These are phyloP conservation scores for Manduca sexta DNA, from an alignment of 1,140 invertebrate genomes.

Conservation along the genomic window DNA sequence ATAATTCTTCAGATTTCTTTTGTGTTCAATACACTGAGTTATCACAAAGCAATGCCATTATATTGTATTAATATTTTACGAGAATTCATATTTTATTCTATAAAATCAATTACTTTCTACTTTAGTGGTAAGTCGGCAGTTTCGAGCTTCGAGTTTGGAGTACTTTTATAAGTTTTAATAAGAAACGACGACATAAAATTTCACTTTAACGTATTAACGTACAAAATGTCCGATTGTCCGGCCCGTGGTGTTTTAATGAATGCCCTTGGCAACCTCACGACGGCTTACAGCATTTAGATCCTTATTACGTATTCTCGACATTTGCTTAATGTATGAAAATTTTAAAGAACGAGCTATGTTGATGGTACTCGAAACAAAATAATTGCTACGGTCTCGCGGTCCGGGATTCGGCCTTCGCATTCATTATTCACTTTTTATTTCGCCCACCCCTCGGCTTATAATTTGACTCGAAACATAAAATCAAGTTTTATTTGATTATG, in stretches of 20 bases:
- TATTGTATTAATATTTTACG: no score
- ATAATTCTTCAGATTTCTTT: no score
- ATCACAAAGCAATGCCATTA: no score
- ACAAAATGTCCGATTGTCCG: slow-evolving; percentile 33
- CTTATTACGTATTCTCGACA: slow-evolving; percentile 71
- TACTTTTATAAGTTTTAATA: background rate
- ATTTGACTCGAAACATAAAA: slow-evolving; percentile 72
- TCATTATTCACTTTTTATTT: slow-evolving; percentile 73
- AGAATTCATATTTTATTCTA: no score
- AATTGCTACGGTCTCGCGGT: slow-evolving; percentile 68
- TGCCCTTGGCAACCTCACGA: slow-evolving; percentile 42
- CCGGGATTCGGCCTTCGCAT: slow-evolving; percentile 62
- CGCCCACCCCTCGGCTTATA: slow-evolving; percentile 67
- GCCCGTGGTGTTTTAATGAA: slow-evolving; percentile 43
- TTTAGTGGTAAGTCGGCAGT: no score
- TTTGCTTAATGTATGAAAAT: slow-evolving; percentile 73
- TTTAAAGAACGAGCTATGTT: slow-evolving; percentile 70
- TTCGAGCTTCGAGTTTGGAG: background rate
- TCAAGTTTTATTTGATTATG: slow-evolving; percentile 71
- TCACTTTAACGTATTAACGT: slow-evolving; percentile 3
- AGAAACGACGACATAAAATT: slow-evolving; percentile 3
- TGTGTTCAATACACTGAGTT: no score
- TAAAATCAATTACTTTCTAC: no score
- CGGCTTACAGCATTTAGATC: slow-evolving; percentile 63
- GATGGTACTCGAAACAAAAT: slow-evolving; percentile 72